A percentile compares a stretch with the other conserved stretches of the same genome.
Conservation (phyloP, 2,888 invertebrate species). For the Clistopyga incitator region DNA sequence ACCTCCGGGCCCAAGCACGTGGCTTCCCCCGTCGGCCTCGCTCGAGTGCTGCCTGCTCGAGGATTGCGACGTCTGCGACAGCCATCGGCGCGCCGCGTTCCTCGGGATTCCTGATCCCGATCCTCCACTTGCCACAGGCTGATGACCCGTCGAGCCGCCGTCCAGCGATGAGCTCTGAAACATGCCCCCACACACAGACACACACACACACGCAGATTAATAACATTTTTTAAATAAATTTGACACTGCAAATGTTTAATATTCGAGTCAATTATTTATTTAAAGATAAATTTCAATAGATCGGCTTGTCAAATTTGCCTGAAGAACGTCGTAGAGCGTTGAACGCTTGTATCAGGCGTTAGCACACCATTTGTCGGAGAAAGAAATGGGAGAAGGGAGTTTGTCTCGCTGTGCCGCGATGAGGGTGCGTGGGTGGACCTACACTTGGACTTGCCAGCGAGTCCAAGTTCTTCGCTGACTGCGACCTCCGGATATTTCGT, state of each 20-base stretch:
- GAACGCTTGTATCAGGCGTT: neutral
- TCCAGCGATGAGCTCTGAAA: conserved; percentile 81
- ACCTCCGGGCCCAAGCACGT: conserved; percentile 75
- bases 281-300: no score
- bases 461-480: neutral
- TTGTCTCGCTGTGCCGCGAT: neutral
- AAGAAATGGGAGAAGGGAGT: neutral
- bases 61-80: conserved; percentile 79
- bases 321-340: neutral
- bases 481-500: conserved; percentile 7
- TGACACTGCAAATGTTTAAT: no score
- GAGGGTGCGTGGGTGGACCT: conserved; percentile 19
- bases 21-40: conserved; percentile 72
- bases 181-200: neutral
- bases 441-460: neutral
- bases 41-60: conserved; percentile 78
- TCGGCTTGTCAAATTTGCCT: conserved; percentile 34
- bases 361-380: neutral
- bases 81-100: conserved; percentile 80
- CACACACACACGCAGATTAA: neutral
- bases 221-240: no score
- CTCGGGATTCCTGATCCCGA: conserved; percentile 82
- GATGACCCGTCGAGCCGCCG: conserved; percentile 77
- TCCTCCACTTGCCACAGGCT: conserved; percentile 74
- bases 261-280: no score